Evolutionary conservation across 2,888 invertebrate species (phyloP).

Genomic region (Amphimallon solstitiale): DNA sequence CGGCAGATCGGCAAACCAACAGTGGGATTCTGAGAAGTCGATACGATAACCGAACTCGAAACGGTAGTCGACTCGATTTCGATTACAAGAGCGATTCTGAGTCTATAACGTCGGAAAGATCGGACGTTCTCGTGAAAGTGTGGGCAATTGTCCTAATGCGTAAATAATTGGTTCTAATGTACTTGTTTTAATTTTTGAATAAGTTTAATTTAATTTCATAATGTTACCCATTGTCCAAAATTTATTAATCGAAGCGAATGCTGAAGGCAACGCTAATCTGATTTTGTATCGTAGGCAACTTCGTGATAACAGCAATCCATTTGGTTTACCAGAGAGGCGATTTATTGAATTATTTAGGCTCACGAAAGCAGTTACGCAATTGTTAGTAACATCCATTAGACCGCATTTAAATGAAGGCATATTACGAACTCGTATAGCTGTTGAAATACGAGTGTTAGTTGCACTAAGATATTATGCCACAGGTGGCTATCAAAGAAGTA

Average conservation of each 20-base stretch:
- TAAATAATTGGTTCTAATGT: background rate
- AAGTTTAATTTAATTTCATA: too few species aligned
- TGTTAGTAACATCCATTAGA: background rate
- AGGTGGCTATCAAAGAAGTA: background rate
- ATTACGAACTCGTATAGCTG: background rate
- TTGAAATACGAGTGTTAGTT: background rate
- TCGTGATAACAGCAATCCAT: background rate
- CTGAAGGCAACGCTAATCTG: too few species aligned
- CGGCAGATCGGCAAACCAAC: too few species aligned
- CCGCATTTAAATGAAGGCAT: background rate
- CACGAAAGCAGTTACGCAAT: background rate
- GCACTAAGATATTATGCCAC: slow-evolving; percentile 5
- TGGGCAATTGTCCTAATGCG: background rate
- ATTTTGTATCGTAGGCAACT: background rate
- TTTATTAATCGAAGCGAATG: too few species aligned
- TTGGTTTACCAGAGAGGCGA: background rate
- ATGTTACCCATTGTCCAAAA: too few species aligned
- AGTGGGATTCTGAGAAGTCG: background rate
- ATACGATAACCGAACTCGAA: background rate
- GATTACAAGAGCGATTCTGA: background rate
- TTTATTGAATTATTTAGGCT: background rate
- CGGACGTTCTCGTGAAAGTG: too few species aligned
- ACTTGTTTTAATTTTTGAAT: too few species aligned
- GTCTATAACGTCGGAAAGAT: too few species aligned
- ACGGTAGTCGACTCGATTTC: background rate